phyloP scores from a whole-genome alignment of 2,888 invertebrate species.

The Hydraecia micacea region DNA sequence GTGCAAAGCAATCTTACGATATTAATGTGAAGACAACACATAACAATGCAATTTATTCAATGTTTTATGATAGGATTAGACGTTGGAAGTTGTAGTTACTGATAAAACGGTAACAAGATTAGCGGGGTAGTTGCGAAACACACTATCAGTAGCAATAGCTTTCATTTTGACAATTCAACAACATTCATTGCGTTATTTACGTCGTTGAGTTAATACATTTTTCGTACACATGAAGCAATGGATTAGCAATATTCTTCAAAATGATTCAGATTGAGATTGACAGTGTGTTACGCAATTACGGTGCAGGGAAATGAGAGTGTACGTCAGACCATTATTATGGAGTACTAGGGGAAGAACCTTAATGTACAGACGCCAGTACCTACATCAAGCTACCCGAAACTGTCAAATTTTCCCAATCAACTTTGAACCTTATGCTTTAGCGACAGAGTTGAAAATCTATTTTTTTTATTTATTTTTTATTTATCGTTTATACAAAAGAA shows the following conservation, averaged over 20 bases:
- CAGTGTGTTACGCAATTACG: not conserved
- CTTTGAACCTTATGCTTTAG: too few relatives aligned
- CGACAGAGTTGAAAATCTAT: too few relatives aligned
- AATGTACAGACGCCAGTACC: too few relatives aligned
- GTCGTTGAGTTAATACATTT: not conserved
- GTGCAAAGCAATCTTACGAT: not conserved
- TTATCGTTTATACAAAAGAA: too few relatives aligned
- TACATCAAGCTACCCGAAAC: too few relatives aligned
- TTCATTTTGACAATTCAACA: not conserved
- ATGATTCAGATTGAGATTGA: not conserved
- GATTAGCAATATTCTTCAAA: not conserved
- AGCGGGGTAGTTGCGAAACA: not conserved
- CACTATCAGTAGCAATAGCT: not conserved
- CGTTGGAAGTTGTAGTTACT: not conserved
- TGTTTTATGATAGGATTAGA: not conserved
- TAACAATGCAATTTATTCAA: not conserved
- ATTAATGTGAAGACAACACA: not conserved
- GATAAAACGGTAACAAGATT: not conserved
- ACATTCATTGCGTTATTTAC: not conserved
- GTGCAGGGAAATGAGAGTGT: not conserved
- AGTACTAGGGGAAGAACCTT: not conserved
- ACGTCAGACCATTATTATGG: conserved; percentile 4
- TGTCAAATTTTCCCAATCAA: too few relatives aligned
- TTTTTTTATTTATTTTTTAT: too few relatives aligned
- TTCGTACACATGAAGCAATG: not conserved